These are phyloP conservation scores for Lasioglossum morio DNA, from an alignment of 2,888 invertebrate genomes.

Conservation along the genomic window DNA sequence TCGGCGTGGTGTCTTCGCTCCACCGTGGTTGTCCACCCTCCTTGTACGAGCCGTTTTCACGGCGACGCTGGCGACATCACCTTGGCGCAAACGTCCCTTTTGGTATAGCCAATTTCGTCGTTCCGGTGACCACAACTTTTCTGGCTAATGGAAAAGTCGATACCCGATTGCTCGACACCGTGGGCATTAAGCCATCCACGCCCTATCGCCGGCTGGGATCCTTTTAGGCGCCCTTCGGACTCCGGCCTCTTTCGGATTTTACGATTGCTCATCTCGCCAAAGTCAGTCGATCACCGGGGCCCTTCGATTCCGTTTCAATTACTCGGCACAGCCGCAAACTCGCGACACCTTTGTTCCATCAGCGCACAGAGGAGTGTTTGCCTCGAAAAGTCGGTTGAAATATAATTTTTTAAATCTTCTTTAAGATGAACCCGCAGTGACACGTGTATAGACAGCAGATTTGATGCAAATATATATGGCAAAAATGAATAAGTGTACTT, in stretches of 20 bases:
- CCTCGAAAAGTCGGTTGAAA: too few species aligned
- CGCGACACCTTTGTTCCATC: not conserved
- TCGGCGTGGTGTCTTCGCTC: constrained; percentile 49
- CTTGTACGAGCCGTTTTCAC: constrained; percentile 51
- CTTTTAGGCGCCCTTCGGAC: constrained; percentile 46
- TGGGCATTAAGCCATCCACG: constrained; percentile 68
- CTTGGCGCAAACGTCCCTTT: constrained; percentile 68
- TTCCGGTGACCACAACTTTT: constrained; percentile 82
- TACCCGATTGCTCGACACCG: constrained; percentile 79
- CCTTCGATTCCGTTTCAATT: constrained; percentile 25
- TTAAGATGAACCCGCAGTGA: too few species aligned
- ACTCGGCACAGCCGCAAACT: not conserved
- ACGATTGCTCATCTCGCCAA: constrained; percentile 47
- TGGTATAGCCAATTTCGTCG: constrained; percentile 80
- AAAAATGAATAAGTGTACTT: too few species aligned
- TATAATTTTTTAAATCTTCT: too few species aligned
- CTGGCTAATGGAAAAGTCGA: constrained; percentile 83
- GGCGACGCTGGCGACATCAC: constrained; percentile 53
- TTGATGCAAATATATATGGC: too few species aligned
- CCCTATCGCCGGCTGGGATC: constrained; percentile 56
- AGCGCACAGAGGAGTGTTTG: not conserved
- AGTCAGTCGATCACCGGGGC: not conserved
- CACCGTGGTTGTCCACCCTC: constrained; percentile 54
- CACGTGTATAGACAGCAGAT: too few species aligned
- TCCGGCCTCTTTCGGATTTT: constrained; percentile 46